Conservation (phyloP, 2,888 invertebrate species). For the Parnassius glacialis region DNA sequence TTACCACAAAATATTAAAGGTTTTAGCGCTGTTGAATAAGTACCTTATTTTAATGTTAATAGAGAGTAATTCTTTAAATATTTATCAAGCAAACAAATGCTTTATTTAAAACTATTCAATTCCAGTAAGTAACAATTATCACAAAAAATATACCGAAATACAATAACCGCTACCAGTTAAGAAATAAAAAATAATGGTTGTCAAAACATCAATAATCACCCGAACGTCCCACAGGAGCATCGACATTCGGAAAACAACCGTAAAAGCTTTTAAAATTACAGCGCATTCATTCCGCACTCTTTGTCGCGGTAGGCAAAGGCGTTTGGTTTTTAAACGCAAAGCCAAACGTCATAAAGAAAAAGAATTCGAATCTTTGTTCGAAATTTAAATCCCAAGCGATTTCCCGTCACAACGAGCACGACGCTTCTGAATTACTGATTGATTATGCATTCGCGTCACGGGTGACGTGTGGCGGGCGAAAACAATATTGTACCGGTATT, state of each 20-base stretch:
- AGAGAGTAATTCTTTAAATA: no score
- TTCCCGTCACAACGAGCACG: slow-evolving; percentile 58
- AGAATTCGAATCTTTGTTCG: slow-evolving; percentile 66
- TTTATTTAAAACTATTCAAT: no score
- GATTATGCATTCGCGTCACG: slow-evolving; percentile 76
- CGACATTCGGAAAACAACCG: slow-evolving; percentile 62
- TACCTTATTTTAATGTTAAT: no score
- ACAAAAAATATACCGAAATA: not conserved
- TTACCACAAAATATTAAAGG: no score
- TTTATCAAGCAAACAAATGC: no score
- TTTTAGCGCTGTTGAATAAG: no score
- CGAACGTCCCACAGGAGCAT: slow-evolving; percentile 51
- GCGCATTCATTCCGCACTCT: slow-evolving; percentile 70
- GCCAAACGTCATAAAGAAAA: slow-evolving; percentile 50
- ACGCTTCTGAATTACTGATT: slow-evolving; percentile 73
- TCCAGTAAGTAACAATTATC: not conserved
- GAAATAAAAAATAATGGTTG: slow-evolving; percentile 50
- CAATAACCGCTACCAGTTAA: slow-evolving; percentile 35
- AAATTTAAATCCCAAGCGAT: slow-evolving; percentile 69
- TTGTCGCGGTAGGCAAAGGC: slow-evolving; percentile 59
- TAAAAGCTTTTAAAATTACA: slow-evolving; percentile 78
- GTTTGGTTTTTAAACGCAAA: slow-evolving; percentile 57
- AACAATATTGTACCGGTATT: slow-evolving; percentile 46
- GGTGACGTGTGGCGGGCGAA: slow-evolving; percentile 52
- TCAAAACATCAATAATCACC: slow-evolving; percentile 78